Conservation (phyloP, 2,113 vertebrate species). For the Baryphthengus martii region DNA sequence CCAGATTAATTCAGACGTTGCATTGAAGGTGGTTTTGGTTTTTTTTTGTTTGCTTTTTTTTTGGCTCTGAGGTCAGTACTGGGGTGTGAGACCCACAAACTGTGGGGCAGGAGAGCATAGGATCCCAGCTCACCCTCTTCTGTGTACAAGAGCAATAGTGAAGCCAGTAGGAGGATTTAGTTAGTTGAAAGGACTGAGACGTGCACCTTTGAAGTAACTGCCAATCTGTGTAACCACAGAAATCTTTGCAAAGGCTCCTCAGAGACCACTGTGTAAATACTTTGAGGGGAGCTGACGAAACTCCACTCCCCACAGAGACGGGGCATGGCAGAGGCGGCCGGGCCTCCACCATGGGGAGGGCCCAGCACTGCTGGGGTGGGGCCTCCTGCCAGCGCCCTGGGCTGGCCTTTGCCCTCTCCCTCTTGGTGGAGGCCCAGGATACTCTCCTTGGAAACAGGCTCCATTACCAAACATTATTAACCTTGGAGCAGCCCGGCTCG, state of each 20-base stretch:
- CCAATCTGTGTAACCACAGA: background rate
- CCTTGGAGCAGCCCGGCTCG: background rate
- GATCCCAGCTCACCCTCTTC: background rate
- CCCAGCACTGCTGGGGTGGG: too few species aligned
- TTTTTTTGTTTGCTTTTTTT: too few species aligned
- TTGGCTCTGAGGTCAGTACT: background rate
- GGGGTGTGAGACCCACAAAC: accelerated
- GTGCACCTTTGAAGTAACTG: background rate
- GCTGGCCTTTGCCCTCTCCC: background rate
- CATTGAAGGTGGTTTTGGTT: accelerated
- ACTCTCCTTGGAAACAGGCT: background rate
- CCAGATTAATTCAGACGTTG: background rate
- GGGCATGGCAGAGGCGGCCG: too few species aligned
- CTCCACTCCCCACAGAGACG: accelerated
- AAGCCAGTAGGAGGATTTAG: background rate
- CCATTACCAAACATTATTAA: accelerated
- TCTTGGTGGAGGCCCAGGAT: background rate
- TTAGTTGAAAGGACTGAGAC: background rate
- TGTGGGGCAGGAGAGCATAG: background rate
- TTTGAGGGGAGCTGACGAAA: accelerated
- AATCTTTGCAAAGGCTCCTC: background rate
- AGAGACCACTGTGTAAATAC: background rate
- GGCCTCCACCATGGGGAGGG: background rate
- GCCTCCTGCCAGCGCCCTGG: background rate
- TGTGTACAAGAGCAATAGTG: accelerated